Conservation (phyloP, 2,113 vertebrate species). For the Vulpes ferrilata region DNA sequence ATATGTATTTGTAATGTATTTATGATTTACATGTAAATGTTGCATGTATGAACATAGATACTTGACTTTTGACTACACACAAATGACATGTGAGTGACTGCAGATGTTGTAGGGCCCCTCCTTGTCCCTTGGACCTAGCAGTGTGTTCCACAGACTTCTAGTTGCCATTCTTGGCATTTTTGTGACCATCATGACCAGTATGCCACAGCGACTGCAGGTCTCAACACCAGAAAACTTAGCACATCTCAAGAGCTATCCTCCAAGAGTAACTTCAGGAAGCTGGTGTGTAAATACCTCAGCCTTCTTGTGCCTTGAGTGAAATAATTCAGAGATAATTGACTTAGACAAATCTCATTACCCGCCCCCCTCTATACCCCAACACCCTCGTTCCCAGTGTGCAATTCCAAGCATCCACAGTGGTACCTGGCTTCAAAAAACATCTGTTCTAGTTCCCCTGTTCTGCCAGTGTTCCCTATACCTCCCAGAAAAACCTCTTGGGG, state of each 20-base stretch:
- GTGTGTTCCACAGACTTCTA: neutral
- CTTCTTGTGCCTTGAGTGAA: neutral
- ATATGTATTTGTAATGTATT: neutral
- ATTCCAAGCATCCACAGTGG: neutral
- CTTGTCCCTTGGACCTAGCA: neutral
- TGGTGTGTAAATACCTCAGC: fast-evolving
- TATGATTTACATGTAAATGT: neutral
- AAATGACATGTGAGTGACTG: neutral
- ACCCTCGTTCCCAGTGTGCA: no score
- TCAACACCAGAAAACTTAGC: fast-evolving
- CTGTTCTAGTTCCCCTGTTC: fast-evolving
- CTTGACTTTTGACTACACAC: neutral
- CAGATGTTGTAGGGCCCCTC: fast-evolving
- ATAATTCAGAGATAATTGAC: neutral
- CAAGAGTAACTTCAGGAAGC: neutral
- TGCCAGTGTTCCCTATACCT: fast-evolving
- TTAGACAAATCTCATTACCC: neutral
- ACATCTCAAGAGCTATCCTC: fast-evolving
- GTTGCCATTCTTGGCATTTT: fast-evolving
- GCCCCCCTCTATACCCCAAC: no score
- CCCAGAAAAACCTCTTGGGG: fast-evolving
- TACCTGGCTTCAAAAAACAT: neutral
- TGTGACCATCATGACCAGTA: fast-evolving
- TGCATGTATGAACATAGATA: neutral
- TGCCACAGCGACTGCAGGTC: fast-evolving